Evolutionary conservation across 2,113 vertebrate genomes (phyloP).

Genomic region (Ascaphus truei): DNA sequence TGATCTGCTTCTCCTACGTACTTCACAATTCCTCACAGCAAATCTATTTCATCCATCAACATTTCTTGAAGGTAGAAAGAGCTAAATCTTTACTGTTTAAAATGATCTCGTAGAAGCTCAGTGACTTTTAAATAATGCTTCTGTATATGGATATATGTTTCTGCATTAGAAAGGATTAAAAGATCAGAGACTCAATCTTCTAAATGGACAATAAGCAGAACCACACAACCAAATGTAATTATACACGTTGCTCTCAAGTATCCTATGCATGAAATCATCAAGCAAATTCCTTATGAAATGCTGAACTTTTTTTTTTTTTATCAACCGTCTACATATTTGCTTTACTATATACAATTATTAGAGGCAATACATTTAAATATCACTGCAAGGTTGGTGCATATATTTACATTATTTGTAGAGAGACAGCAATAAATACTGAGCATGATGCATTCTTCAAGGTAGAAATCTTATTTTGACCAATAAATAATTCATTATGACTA

Average conservation of each 20-base stretch:
- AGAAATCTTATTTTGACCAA: neutral
- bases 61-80: neutral
- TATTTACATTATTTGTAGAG: slow-evolving; percentile 17
- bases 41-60: slow-evolving; percentile 4
- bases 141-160: slow-evolving; percentile 7
- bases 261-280: neutral
- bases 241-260: neutral
- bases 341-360: slow-evolving; percentile 16
- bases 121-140: slow-evolving; percentile 9
- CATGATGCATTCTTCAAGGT: neutral
- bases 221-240: slow-evolving; percentile 1
- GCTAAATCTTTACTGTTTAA: slow-evolving; percentile 12
- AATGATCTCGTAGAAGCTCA: neutral
- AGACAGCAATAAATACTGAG: slow-evolving; percentile 2
- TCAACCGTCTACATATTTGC: slow-evolving; percentile 6
- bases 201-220: slow-evolving; percentile 10
- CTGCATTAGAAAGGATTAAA: slow-evolving; percentile 9
- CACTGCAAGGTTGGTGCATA: slow-evolving; percentile 4
- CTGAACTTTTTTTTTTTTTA: neutral
- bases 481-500: slow-evolving; percentile 1
- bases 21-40: neutral
- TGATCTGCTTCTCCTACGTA: neutral
- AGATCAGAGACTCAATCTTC: slow-evolving; percentile 2
- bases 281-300: neutral
- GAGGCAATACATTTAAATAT: slow-evolving; percentile 20